These are phyloP conservation scores for Clarias platycephalus DNA, from an alignment of 2,797 vertebrate genomes.

Conservation along the genomic window DNA sequence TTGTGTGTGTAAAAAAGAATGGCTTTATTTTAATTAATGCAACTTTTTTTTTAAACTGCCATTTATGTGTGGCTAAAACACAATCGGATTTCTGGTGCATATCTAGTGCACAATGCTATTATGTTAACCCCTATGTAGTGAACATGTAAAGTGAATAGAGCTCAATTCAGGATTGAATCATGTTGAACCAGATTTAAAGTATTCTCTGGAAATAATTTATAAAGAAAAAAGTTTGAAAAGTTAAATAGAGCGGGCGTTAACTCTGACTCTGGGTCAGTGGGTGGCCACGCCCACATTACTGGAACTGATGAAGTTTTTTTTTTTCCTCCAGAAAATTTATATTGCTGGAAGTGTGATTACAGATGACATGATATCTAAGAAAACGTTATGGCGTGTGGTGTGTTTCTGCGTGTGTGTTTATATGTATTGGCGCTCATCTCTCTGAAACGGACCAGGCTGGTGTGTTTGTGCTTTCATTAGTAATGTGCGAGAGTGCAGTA, in stretches of 20 bases:
- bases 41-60: background rate
- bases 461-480: constrained; percentile 84
- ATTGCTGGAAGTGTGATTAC: background rate
- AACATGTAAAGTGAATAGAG: background rate
- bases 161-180: background rate
- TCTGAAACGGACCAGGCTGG: constrained; percentile 97
- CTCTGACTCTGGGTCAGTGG: background rate
- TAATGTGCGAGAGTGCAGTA: constrained; percentile 76
- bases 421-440: constrained; percentile 52
- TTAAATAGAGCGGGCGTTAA: background rate
- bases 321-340: background rate
- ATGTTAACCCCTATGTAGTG: constrained; percentile 6
- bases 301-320: background rate
- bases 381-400: background rate
- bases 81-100: background rate
- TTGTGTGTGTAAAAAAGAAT: background rate
- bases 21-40: background rate
- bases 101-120: background rate
- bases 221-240: background rate
- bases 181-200: background rate
- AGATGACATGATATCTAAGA: background rate
- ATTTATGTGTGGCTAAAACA: background rate
- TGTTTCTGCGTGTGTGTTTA: constrained; percentile 35
- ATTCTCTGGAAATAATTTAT: background rate
- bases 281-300: background rate